These are phyloP conservation scores for Notolabrus celidotus DNA, from an alignment of 2,797 vertebrate species.

Conservation along the genomic window DNA sequence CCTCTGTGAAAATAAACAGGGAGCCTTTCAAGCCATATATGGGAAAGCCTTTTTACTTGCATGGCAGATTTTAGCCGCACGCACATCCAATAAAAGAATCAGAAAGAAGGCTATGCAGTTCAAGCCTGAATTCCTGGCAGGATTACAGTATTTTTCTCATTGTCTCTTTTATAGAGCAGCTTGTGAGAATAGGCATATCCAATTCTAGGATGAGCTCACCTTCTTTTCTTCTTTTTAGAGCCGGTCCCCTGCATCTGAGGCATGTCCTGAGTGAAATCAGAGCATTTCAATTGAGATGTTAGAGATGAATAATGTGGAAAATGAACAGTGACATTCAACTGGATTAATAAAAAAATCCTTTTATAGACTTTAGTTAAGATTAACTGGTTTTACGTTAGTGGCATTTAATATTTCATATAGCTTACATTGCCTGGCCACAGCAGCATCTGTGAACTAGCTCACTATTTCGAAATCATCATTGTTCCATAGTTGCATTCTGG, in stretches of 20 bases:
- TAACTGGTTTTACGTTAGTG: too few species aligned
- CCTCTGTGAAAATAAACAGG: conserved; percentile 60
- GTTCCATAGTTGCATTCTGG: conserved; percentile 43
- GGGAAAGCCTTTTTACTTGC: conserved; percentile 63
- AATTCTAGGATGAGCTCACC: conserved; percentile 80
- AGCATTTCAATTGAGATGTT: conserved; percentile 5
- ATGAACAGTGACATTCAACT: neutral
- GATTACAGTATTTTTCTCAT: conserved; percentile 15
- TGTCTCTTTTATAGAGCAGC: neutral
- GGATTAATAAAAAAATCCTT: neutral
- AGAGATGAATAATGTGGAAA: neutral
- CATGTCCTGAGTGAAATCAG: conserved; percentile 83
- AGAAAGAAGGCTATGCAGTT: neutral
- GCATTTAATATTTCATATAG: too few species aligned
- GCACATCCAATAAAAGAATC: conserved; percentile 18
- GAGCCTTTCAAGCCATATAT: conserved; percentile 62
- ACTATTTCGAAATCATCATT: too few species aligned
- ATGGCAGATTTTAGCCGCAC: conserved; percentile 19
- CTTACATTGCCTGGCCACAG: too few species aligned
- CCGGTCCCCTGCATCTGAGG: conserved; percentile 81
- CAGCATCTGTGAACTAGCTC: too few species aligned
- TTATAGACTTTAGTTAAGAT: too few species aligned
- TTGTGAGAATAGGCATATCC: neutral
- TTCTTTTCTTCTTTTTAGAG: conserved; percentile 84
- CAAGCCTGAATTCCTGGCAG: neutral